Base-by-base conservation (phyloP, 1,140 invertebrate species). In the Drosophila virilis region DNA sequence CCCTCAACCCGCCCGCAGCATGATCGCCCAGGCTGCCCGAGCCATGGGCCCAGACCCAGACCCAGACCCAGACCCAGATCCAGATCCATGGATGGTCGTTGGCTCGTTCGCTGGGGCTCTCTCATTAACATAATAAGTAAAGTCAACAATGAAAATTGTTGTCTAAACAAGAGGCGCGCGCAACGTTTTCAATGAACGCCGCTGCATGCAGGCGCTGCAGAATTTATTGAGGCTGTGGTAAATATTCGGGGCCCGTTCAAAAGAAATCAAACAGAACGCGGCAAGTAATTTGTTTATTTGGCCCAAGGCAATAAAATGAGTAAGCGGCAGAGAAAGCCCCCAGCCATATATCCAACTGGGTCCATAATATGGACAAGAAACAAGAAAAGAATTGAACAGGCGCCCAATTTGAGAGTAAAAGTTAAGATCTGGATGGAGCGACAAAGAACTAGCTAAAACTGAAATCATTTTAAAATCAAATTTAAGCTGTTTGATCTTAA, bases 71-170 rank as follows among this genome's bases (percentile, higher is more conserved):
- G 52, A 37, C 32, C 28, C 62, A 43, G 58, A 45, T 35, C 50
- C 59, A 62, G 33, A 67, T 50, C 57, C 43, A 55, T 33, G 51
- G 58, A 45, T 62, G 59, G 77, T 62, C 58, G 78, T 48, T 51
- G 59, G 74, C 46, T 15, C 42, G 65, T 51, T 35, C 42, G 38
- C 28, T 35, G 38, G 43, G 51, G 50, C 65, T 52, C 80, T 79
- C 83, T 86, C 84, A 86, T 86, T 86, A 86, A 86, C 83, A 86
- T 86, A 86, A 86, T 84, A 86, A 86, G 83, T 88, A 86, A 88
- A 88, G 83, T 86, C 83, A 86, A 86, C 83, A 86, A 86, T 86
- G 83, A 73, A 88, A 88, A 88, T 88, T 88, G 84, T 88, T 88
- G 84, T 88, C 84, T 88, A 88, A 88, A 89, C 84, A 88, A 88